phyloP scores from a whole-genome alignment of 2,888 invertebrate genomes.

The Aporophyla nigra region DNA sequence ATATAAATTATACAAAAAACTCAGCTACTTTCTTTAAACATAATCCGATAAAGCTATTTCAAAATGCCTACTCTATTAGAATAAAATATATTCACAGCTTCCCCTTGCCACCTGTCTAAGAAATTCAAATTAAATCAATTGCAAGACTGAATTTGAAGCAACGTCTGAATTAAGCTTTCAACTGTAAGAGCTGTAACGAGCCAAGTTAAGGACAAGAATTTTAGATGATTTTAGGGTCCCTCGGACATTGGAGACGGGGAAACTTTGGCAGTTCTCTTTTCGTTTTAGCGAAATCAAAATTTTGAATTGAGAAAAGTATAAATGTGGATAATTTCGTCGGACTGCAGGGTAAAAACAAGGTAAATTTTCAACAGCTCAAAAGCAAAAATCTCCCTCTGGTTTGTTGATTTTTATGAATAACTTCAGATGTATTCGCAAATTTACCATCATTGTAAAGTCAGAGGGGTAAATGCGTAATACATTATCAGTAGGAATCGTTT shows the following conservation, averaged over 20 bases:
- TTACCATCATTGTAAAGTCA: background rate
- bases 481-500: too few relatives aligned
- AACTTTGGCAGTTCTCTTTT: slow-evolving; percentile 47
- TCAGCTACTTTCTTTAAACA: background rate
- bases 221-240: slow-evolving; percentile 56
- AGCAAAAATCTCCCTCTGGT: too few relatives aligned
- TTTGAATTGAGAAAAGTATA: slow-evolving; percentile 20
- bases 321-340: slow-evolving; percentile 12
- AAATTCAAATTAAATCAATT: slow-evolving; percentile 82
- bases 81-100: slow-evolving; percentile 59
- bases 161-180: slow-evolving; percentile 71
- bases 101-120: slow-evolving; percentile 75
- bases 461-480: too few relatives aligned
- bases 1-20: background rate
- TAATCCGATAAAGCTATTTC: slow-evolving; percentile 14
- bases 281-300: slow-evolving; percentile 28
- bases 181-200: slow-evolving; percentile 61
- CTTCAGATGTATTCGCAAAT: too few relatives aligned
- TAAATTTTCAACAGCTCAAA: background rate
- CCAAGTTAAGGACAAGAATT: slow-evolving; percentile 64
- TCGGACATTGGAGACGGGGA: slow-evolving; percentile 31
- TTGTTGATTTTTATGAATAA: background rate
- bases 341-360: background rate
- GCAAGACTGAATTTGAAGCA: slow-evolving; percentile 72
- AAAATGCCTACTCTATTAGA: slow-evolving; percentile 35